Evolutionary conservation across 2,888 invertebrate species (phyloP).

Genomic region (Ormia ochracea): DNA sequence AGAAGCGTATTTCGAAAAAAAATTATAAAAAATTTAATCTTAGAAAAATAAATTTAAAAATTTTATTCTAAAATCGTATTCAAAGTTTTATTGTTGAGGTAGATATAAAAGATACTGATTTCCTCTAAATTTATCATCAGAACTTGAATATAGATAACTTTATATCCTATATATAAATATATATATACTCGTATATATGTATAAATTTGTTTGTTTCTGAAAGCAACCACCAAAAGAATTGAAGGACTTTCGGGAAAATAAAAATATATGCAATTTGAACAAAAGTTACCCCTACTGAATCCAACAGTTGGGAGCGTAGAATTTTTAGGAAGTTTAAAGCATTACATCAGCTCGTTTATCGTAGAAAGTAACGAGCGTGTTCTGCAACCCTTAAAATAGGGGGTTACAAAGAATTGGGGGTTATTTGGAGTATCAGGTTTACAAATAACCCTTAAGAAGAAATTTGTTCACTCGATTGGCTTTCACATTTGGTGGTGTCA

Average conservation of each 20-base stretch:
- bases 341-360: neutral
- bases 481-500: neutral
- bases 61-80: no score
- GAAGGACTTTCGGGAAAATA: conserved; percentile 15
- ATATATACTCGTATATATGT: no score
- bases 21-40: no score
- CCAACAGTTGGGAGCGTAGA: conserved; percentile 55
- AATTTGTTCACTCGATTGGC: neutral
- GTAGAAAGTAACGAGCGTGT: neutral
- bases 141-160: no score
- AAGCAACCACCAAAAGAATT: conserved; percentile 35
- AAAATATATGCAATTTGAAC: conserved; percentile 30
- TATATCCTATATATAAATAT: no score
- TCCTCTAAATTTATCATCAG: no score
- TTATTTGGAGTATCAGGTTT: neutral
- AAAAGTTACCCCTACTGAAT: conserved; percentile 58
- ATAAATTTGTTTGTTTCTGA: neutral
- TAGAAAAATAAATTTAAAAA: no score
- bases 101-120: no score
- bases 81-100: no score
- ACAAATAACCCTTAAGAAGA: neutral
- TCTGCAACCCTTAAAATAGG: conserved; percentile 38
- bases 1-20: no score
- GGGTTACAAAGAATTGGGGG: conserved; percentile 3
- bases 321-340: conserved; percentile 40